These are phyloP conservation scores for Montipora foliosa DNA, from an alignment of 64 coral and sea anemone genomes.

Conservation along the genomic window DNA sequence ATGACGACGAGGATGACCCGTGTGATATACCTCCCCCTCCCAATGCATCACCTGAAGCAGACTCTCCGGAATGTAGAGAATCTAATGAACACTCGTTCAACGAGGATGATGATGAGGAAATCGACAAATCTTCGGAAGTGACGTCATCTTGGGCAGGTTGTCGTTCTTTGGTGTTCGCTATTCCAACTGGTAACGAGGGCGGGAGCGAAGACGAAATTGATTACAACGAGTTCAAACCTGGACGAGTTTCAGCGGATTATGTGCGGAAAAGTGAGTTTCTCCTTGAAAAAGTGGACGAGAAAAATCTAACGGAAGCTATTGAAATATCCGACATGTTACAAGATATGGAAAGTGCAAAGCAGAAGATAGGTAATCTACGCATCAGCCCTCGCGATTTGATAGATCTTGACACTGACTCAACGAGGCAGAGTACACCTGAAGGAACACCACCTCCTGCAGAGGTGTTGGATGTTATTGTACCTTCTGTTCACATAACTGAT, in stretches of 20 bases:
- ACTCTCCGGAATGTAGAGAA: neutral
- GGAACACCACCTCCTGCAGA: neutral
- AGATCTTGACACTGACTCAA: neutral
- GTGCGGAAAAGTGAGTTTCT: slow-evolving; percentile 48
- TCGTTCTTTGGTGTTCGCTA: slow-evolving; percentile 53
- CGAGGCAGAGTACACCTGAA: neutral
- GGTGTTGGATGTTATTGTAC: neutral
- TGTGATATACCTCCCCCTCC: slow-evolving; percentile 34
- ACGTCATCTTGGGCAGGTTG: slow-evolving; percentile 34
- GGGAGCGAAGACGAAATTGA: slow-evolving; percentile 42
- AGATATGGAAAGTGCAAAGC: slow-evolving; percentile 33
- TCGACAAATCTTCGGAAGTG: slow-evolving; percentile 22
- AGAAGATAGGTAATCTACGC: slow-evolving; percentile 2
- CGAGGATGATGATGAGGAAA: slow-evolving; percentile 19
- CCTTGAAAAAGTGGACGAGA: slow-evolving; percentile 38
- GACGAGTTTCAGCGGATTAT: slow-evolving; percentile 64
- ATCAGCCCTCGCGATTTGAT: slow-evolving; percentile 19
- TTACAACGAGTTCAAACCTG: neutral
- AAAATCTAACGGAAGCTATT: slow-evolving; percentile 42
- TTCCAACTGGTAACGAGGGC: slow-evolving; percentile 38
- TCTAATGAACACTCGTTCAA: neutral
- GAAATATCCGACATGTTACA: slow-evolving; percentile 64
- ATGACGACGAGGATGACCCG: slow-evolving; percentile 26
- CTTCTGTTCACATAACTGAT: neutral
- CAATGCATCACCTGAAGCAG: slow-evolving; percentile 50